Base-by-base conservation (phyloP, 2,113 vertebrate genomes). In the Tragelaphus imberbis region DNA sequence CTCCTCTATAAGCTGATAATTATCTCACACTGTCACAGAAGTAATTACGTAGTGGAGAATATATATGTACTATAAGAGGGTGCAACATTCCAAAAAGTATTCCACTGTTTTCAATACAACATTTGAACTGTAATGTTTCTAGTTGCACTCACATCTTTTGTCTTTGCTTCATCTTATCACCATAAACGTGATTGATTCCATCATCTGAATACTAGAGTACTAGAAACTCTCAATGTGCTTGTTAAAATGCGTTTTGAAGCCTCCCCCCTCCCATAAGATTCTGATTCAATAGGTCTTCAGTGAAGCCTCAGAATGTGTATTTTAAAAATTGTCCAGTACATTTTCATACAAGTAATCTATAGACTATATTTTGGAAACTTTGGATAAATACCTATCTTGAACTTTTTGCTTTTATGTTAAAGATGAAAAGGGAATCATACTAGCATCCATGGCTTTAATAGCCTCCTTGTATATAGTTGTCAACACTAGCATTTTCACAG, bases 1-100 rank as follows among this genome's bases (percentile, higher is more conserved):
- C 97, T 99, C 94, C 89, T 90, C 84, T 90, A 11, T 94, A 21
- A 97, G 59, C 90, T 98, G 98, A 97, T 98, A 98, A 98, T 90
- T 98, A 98, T 36, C 21, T 56, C 33, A 77, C 16, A 58, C 15
- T 85, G 9, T 28, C 75, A 88, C 8, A 81, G 44, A 79, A 91
- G 98, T 96, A 97, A 84, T 90, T 97, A 49, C 55, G 95, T 96
- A 98, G 89, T 98, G 97, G 96, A 97, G 85, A 97, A 98, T 98
- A 98, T 85, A 97, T 98, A 98, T 87, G 8, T 55, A 58, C 11
- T 91, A 93, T 44, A 85, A 61, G 19, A 82, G 36, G 65, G 9
- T 40, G 40, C 2, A 71, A 86, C 17, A 55, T 11, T 49, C 7
- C 30, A 6, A 56, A 63, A 89, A 68, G 71, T 23, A 25, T 85